Evolutionary conservation across 2,888 invertebrate genomes (phyloP), one percentile per base, ranked within the genome.

Genomic region (Sarcophaga carnaria): DNA sequence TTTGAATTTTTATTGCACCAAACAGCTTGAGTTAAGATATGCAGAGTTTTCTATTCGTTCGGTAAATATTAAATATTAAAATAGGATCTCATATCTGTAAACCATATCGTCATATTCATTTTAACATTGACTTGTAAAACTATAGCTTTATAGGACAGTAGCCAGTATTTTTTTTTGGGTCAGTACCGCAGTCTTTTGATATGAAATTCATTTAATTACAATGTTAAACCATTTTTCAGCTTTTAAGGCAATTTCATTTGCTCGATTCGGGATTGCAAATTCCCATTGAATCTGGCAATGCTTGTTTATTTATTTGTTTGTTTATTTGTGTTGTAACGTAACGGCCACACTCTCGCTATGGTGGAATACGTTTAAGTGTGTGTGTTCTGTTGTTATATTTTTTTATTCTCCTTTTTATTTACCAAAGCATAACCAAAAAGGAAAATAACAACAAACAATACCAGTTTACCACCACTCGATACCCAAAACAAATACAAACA

Each of bases 361-460:
- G 54, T 17, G 4, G 54, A 54, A 12, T 14, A 1, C 4, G 17
- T 14, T 67, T 49, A 47, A 8, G n/a, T 69, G 45, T 63, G n/a
- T 4, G 4, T 25, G 1, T 54, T 54, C 17, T 62, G 11, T 47
- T 74, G 10, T 62, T 72, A 8, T 64, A 37, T 20, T 63, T 70
- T 62, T 70, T 12, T 12, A 47, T 66, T 3, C 12, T 59, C 45
- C 25, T 49, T 20, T 54, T 20, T 6, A 12, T n/a, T 74, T 67
- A 64, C 70, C 17, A 67, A 67, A 66, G 4, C 66, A 70, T 72
- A 74, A 74, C 66, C 49, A 83, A 25, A 60, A 54, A 14, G 54
- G 17, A 54, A 54, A 54, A 54, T 14, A 79, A 67, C 54, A 77
- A 60, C 72, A 75, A 67, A 64, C 47, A 75, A 76, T 75, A 49